These are phyloP conservation scores for Bovichtus variegatus DNA, from an alignment of 2,797 vertebrate species.

Conservation along the genomic window DNA sequence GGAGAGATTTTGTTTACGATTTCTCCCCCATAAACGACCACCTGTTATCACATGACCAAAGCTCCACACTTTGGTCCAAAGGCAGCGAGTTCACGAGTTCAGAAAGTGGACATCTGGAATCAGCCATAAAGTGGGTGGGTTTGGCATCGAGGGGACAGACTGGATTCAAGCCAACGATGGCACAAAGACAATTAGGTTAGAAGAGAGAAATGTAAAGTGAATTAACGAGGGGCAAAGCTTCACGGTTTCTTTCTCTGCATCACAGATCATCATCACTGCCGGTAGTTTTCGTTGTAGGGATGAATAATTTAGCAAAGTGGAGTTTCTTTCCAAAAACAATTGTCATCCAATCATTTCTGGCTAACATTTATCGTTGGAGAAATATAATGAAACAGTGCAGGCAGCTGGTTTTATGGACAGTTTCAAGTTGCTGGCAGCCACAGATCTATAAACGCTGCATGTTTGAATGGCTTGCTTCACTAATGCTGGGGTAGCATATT, in stretches of 20 bases:
- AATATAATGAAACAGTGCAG: conserved; percentile 16
- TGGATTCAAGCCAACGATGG: neutral
- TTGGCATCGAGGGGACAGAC: no score
- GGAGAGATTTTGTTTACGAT: neutral
- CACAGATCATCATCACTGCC: neutral
- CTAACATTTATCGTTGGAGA: conserved; percentile 14
- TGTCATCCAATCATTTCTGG: conserved; percentile 8
- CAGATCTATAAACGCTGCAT: conserved; percentile 2
- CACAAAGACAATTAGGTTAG: neutral
- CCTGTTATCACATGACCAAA: neutral
- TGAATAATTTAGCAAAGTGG: conserved; percentile 2
- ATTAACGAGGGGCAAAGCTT: neutral
- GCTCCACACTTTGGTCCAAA: neutral
- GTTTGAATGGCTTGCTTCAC: conserved; percentile 14
- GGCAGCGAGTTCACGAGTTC: neutral
- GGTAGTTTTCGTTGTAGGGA: conserved; percentile 10
- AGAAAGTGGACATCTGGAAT: neutral
- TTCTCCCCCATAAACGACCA: neutral
- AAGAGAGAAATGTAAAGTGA: neutral
- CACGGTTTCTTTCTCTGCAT: neutral
- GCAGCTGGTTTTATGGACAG: conserved; percentile 29
- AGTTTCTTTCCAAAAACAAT: neutral
- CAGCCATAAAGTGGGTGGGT: no score
- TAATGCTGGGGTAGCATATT: conserved; percentile 33
- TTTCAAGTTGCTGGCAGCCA: conserved; percentile 31